A percentile compares a stretch with the other conserved stretches of the same genome.
phyloP scores from a whole-genome alignment of 2,113 vertebrate genomes.

The Embiotoca jacksoni region DNA sequence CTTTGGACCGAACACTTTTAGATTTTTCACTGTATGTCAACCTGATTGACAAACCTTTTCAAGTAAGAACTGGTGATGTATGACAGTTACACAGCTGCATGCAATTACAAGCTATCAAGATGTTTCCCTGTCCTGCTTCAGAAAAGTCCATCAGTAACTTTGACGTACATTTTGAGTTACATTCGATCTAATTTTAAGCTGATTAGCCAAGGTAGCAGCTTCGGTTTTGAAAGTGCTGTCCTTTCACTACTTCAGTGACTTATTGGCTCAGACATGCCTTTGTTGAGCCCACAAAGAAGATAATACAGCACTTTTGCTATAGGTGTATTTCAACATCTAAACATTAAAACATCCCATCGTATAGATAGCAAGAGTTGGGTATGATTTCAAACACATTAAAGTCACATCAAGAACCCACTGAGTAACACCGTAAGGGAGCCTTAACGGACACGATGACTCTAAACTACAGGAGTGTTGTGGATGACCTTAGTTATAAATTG shows the following conservation, averaged over 20 bases:
- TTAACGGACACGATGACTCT: too few relatives aligned
- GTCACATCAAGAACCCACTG: too few relatives aligned
- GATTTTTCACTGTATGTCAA: conserved; percentile 21
- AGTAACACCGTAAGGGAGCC: too few relatives aligned
- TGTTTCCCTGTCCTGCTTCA: conserved; percentile 10
- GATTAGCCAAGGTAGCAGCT: not conserved
- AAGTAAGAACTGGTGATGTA: conserved; percentile 11
- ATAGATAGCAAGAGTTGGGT: too few relatives aligned
- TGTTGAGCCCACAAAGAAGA: too few relatives aligned
- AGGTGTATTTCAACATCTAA: too few relatives aligned
- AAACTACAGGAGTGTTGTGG: too few relatives aligned
- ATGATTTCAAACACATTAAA: too few relatives aligned
- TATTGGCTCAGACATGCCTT: not conserved
- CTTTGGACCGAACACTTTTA: conserved; percentile 26
- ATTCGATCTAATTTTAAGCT: conserved; percentile 18
- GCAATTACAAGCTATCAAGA: conserved; percentile 35
- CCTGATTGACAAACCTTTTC: conserved; percentile 52
- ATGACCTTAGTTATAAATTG: too few relatives aligned
- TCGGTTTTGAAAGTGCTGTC: too few relatives aligned
- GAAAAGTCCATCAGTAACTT: conserved; percentile 11
- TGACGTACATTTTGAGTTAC: conserved; percentile 5
- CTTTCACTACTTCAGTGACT: not conserved
- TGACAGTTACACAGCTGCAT: conserved; percentile 44
- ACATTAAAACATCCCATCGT: too few relatives aligned
- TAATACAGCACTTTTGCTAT: too few relatives aligned